These are phyloP conservation scores for Uria lomvia DNA, from an alignment of 2,113 vertebrate genomes.

Conservation along the genomic window DNA sequence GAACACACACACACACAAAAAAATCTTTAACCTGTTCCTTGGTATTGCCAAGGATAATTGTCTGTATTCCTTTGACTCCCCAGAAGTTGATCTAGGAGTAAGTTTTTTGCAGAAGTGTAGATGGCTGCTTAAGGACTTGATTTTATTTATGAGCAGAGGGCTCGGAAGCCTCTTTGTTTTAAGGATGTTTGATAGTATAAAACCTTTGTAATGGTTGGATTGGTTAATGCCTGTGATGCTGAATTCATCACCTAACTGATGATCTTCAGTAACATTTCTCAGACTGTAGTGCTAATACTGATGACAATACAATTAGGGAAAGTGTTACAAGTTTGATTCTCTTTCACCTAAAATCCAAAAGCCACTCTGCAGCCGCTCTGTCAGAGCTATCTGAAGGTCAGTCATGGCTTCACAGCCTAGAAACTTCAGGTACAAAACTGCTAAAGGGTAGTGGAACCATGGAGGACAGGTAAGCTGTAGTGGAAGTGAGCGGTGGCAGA, in stretches of 20 bases:
- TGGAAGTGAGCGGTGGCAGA: fast-evolving
- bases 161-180: not conserved
- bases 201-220: not conserved
- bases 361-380: not conserved
- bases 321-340: not conserved
- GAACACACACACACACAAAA: not conserved
- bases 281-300: not conserved
- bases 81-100: not conserved
- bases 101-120: not conserved
- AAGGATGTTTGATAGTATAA: not conserved
- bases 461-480: not conserved
- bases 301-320: not conserved
- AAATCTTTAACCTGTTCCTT: not conserved
- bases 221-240: not conserved
- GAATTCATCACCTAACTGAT: not conserved
- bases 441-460: not conserved
- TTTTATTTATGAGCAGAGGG: not conserved
- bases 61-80: not conserved
- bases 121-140: not conserved
- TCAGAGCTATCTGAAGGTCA: not conserved
- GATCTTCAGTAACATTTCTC: not conserved
- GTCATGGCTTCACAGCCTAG: not conserved
- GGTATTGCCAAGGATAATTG: not conserved
- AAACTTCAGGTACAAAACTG: not conserved
- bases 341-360: not conserved